phyloP scores from a whole-genome alignment of 1,140 invertebrate species.

The Aethina tumida region DNA sequence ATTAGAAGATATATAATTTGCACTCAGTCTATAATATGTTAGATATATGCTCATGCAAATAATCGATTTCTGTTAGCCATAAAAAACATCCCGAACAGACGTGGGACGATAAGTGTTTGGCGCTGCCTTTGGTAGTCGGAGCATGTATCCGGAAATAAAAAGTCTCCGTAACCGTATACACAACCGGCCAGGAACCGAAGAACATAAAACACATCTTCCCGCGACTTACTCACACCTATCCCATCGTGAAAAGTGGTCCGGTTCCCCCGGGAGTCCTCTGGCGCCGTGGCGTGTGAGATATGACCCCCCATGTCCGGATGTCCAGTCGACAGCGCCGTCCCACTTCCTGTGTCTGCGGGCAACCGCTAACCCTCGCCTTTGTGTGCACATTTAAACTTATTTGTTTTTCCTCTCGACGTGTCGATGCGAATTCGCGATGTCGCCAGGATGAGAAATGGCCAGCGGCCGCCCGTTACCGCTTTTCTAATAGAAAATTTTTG shows the following conservation, averaged over 20 bases:
- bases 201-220: conserved; percentile 10
- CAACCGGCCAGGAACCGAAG: conserved; percentile 3
- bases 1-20: too few relatives aligned
- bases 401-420: too few relatives aligned
- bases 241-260: conserved; percentile 8
- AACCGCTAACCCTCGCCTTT: conserved; percentile 4
- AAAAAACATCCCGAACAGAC: too few relatives aligned
- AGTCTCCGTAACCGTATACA: too few relatives aligned
- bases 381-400: conserved; percentile 9
- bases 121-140: conserved; percentile 4
- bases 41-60: too few relatives aligned
- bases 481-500: too few relatives aligned
- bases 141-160: conserved; percentile 6
- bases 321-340: conserved; percentile 19
- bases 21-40: too few relatives aligned
- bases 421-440: too few relatives aligned
- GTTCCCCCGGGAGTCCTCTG: conserved; percentile 12
- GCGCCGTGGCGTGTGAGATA: conserved; percentile 19
- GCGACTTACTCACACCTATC: conserved; percentile 11
- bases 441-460: too few relatives aligned
- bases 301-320: conserved; percentile 16
- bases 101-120: too few relatives aligned
- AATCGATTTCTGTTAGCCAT: too few relatives aligned
- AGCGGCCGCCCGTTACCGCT: too few relatives aligned
- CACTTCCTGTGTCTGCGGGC: conserved; percentile 20